A percentile compares a stretch with the other conserved stretches of the same genome.
Evolutionary conservation across 2,113 vertebrate species (phyloP).

Genomic region (Struthidea cinerea): DNA sequence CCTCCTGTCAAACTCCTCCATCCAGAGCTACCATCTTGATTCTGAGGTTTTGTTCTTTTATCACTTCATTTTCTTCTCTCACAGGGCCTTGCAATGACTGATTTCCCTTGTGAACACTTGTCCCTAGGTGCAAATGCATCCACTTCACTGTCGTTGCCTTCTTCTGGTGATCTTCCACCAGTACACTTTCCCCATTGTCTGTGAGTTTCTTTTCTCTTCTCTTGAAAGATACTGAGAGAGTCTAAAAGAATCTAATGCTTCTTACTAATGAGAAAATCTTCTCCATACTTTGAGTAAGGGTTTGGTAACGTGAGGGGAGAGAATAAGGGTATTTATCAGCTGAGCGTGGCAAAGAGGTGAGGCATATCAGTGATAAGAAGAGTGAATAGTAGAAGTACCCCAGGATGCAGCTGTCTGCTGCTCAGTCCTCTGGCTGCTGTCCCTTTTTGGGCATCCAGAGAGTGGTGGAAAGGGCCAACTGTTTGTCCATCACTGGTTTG

Average conservation of each 20-base stretch:
- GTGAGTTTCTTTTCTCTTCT: not conserved
- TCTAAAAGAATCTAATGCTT: not conserved
- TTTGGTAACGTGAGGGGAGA: not conserved
- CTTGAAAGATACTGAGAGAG: not conserved
- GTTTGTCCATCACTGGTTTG: not conserved
- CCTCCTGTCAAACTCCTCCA: not conserved
- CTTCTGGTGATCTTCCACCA: not conserved
- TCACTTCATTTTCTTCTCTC: not conserved
- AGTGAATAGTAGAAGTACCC: not conserved
- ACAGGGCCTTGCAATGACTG: accelerated
- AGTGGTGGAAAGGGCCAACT: not conserved
- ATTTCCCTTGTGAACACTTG: accelerated
- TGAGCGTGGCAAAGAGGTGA: not conserved
- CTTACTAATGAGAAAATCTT: not conserved
- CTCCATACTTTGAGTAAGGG: not conserved
- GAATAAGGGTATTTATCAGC: not conserved
- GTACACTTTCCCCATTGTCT: not conserved
- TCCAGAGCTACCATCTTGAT: not conserved
- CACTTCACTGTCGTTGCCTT: not conserved
- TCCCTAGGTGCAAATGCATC: not conserved
- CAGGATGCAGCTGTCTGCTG: not conserved
- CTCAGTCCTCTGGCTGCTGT: not conserved
- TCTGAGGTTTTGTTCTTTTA: not conserved
- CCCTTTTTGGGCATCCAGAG: not conserved
- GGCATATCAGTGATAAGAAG: not conserved